A percentile compares a stretch with the other conserved stretches of the same genome.
phyloP scores from a whole-genome alignment of 2,797 vertebrate species.

The Myotis pilosus region DNA sequence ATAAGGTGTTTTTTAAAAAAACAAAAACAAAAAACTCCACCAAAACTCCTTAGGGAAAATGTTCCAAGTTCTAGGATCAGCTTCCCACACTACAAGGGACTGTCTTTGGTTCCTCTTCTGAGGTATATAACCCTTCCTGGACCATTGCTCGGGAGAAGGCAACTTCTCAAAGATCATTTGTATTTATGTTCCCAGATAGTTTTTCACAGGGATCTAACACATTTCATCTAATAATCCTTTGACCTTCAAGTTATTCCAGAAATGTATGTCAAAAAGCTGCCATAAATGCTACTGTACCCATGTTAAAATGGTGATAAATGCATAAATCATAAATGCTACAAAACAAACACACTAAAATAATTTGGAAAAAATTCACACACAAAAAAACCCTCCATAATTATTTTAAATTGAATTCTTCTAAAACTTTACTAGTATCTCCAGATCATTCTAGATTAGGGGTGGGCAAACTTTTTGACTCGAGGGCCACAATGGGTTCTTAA shows the following conservation, averaged over 20 bases:
- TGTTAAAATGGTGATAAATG: neutral
- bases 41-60: neutral
- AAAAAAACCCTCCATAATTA: neutral
- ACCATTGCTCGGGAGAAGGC: neutral
- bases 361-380: no score
- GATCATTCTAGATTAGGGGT: neutral
- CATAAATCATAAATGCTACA: neutral
- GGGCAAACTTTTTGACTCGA: no score
- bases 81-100: neutral
- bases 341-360: neutral
- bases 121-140: no score
- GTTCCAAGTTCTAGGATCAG: neutral
- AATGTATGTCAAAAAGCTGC: neutral
- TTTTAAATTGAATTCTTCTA: neutral
- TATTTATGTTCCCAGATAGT: neutral
- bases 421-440: neutral
- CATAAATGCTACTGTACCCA: neutral
- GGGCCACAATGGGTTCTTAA: no score
- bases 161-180: neutral
- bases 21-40: neutral
- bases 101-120: neutral
- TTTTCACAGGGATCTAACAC: neutral
- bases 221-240: neutral
- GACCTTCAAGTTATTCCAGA: neutral
- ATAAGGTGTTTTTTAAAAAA: neutral